Base-by-base conservation (phyloP, 2,797 vertebrate genomes). In the Dermochelys coriacea region DNA sequence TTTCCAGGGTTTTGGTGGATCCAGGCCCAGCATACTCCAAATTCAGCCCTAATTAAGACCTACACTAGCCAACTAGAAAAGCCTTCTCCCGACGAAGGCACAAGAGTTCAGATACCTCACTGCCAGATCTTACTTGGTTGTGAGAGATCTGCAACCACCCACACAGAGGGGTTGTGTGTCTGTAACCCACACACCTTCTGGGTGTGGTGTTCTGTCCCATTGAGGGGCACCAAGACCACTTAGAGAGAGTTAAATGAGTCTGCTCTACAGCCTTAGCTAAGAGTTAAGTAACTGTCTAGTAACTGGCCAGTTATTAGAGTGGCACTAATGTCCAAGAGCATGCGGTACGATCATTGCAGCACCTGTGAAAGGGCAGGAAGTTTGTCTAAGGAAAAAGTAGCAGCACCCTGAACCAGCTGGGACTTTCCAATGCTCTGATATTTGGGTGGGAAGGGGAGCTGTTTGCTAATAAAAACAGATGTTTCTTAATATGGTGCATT, bases 301-400 rank as follows among this genome's bases (percentile, higher is more conserved):
- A n/a, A n/a, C n/a, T 23, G 12, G 77, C 5, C 84, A 54, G 31
- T 54, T 49, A 18, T 8, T 11, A 0, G 3, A 68, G 54, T 37
- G 49, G 25, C 45, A 80, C 0, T 3, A 1, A 23, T 37, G 57
- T 54, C 47, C 0, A 1, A 29, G 2, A 19, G 1, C 82, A 19
- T 0, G 1, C 27, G 16, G 12, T 1, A 0, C 71, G 71, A 52
- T 41, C 79, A n/a, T 68, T 88, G 25, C 52, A 80, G 78, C 82
- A 71, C 47, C 57, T 37, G 50, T 21, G 88, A 84, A 64, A 54
- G 29, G 15, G 7, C 5, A 27, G 86, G 34, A 51, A 7, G 57
- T 8, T 15, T 75, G 45, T 29, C 45, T 0, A 0, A 41, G 12
- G 34, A 59, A 64, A 71, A 14, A 41, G 3, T 23, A 88, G 37